phyloP scores from a whole-genome alignment of 37 sponge, comb jelly and placozoan species.

The Aplysina aerophoba region DNA sequence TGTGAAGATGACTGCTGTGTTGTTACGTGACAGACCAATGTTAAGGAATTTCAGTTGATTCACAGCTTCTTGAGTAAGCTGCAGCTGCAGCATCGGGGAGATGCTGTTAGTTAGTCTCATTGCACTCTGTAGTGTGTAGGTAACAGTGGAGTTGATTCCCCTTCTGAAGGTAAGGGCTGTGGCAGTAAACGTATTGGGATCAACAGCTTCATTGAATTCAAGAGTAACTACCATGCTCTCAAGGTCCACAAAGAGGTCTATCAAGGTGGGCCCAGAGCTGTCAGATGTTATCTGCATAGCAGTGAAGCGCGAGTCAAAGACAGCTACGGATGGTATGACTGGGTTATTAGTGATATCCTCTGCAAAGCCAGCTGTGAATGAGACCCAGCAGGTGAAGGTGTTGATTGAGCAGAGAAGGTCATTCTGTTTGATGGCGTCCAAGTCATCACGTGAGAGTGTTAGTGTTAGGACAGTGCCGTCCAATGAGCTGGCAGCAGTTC shows the following conservation, averaged over 20 bases:
- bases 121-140: constrained; percentile 69
- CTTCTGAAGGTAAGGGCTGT: constrained; percentile 64
- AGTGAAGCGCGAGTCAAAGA: constrained; percentile 33
- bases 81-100: constrained; percentile 18
- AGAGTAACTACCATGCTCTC: constrained; percentile 54
- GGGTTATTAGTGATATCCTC: constrained; percentile 53
- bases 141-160: constrained; percentile 56
- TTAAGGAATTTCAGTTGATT: constrained; percentile 29
- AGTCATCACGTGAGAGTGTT: constrained; percentile 44
- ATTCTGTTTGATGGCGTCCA: constrained; percentile 47
- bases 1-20: constrained; percentile 69
- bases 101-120: not conserved
- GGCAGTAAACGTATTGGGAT: constrained; percentile 59
- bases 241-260: constrained; percentile 70
- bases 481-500: not conserved
- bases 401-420: constrained; percentile 39
- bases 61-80: constrained; percentile 22
- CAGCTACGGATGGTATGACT: constrained; percentile 20
- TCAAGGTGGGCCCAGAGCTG: constrained; percentile 52
- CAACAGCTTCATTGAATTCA: constrained; percentile 79
- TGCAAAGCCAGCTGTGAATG: constrained; percentile 47
- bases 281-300: constrained; percentile 48
- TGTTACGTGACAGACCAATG: constrained; percentile 34
- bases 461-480: constrained; percentile 49
- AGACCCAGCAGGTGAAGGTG: constrained; percentile 45